These are phyloP conservation scores for Hirtodrosophila cameraria DNA, from an alignment of 2,888 invertebrate species.

Conservation along the genomic window DNA sequence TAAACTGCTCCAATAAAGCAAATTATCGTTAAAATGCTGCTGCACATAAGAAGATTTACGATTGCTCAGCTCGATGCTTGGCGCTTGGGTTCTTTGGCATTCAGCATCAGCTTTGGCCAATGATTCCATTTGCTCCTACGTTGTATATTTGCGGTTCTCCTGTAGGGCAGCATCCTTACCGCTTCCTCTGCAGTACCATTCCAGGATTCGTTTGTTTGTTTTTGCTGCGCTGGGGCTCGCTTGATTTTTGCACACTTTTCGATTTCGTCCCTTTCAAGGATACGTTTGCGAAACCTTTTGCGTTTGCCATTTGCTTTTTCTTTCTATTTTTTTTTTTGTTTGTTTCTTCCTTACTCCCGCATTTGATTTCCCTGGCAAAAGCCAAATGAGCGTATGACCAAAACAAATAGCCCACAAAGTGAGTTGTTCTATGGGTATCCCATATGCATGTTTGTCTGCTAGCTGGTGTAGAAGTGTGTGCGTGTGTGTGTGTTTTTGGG, in stretches of 20 bases:
- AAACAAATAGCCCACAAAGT: slow-evolving; percentile 79
- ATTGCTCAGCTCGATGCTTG: slow-evolving; percentile 71
- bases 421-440: slow-evolving; percentile 65
- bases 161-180: neutral
- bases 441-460: slow-evolving; percentile 46
- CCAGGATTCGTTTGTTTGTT: slow-evolving; percentile 50
- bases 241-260: slow-evolving; percentile 67
- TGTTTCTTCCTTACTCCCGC: slow-evolving; percentile 29
- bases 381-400: slow-evolving; percentile 76
- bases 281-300: slow-evolving; percentile 61
- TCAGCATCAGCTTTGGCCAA: slow-evolving; percentile 32
- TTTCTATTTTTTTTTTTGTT: slow-evolving; percentile 5
- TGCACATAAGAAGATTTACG: slow-evolving; percentile 81
- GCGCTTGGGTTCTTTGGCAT: slow-evolving; percentile 52
- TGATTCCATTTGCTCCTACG: slow-evolving; percentile 49
- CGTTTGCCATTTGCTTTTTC: slow-evolving; percentile 29
- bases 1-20: slow-evolving; percentile 80
- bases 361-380: slow-evolving; percentile 61
- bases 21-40: slow-evolving; percentile 80
- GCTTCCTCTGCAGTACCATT: neutral
- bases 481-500: slow-evolving; percentile 16
- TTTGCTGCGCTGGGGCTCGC: slow-evolving; percentile 49
- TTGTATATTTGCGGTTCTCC: slow-evolving; percentile 60
- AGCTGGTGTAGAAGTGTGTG: neutral
- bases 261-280: slow-evolving; percentile 47